Evolutionary conservation across 1,140 invertebrate species (phyloP), one percentile per base, ranked within the genome.

Genomic region (Berghia stephanieae): DNA sequence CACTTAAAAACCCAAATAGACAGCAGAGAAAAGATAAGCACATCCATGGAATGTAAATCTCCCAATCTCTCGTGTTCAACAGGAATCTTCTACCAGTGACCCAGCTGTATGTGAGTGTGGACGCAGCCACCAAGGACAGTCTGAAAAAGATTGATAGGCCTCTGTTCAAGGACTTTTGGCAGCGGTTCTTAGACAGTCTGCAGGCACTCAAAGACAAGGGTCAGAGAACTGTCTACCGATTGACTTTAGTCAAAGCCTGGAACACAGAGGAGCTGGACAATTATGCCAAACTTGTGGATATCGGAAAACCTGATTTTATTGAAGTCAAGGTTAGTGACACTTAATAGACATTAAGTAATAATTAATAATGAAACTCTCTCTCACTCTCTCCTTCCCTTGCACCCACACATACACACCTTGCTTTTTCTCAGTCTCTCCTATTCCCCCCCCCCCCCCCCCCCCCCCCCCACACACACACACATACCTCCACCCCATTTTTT

Each of bases 231-330:
- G 93, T 93, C 10, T 93, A 93, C 84, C 86, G 93, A 79, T 85
- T 93, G 42, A 93, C 93, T 2, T 85, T 93, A 72, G 93, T 93
- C 0, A 93, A 93, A 86, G 88, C 90, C 16, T 93, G 90, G 89
- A 93, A 93, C 87, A 91, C 91, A 18, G 91, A 92, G 43, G 92
- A 93, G 84, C 82, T 93, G 44, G 89, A 92, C 78, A 90, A 90
- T 73, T 93, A 93, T 88, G 92, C 92, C 10, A 86, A 90, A 43
- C 87, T 93, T 34, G 92, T 93, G 3, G 81, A 83, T 13, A 73
- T 92, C n/a, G 93, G 92, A 43, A 88, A 91, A 66, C 93, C 93
- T 71, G 92, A 93, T 87, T 93, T 93, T 81, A 93, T 93, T 82
- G 93, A 93, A 89, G 90, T 93, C 31, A 93, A 93, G 87, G 92